Evolutionary conservation across 2,113 vertebrate genomes (phyloP), one percentile per base, ranked within the genome.

Genomic region (Anoplopoma fimbria): DNA sequence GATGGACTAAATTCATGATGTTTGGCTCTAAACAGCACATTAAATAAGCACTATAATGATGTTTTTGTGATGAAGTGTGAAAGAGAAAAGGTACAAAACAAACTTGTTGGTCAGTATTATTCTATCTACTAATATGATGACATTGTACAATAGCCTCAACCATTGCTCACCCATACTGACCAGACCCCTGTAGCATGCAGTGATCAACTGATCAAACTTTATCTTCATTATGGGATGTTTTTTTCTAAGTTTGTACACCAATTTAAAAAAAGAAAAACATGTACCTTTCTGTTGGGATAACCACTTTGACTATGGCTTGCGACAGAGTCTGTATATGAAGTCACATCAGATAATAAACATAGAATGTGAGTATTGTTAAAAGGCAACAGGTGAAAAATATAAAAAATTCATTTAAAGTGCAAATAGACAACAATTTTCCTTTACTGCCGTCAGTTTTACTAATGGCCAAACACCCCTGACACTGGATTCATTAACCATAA

Each of bases 211-310:
- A 93, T 94, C 89, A 91, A 92, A 84, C 86, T 95, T 95, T 89
- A 94, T 90, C 94, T 94, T 97, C 83, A 90, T 90, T 96, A 97
- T 97, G 97, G 97, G 98, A 98, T 95, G 92, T 96, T 79, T 89
- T 90, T 75, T 89, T 96, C 97, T 97, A 97, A 96, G 96, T 97
- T 97, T 97, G 96, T 91, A 97, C 95, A 97, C 97, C 96, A 99
- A 98, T 99, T 95, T 85, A 96, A 97, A 98, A 98, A 97, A 99
- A 96, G 96, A 98, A 99, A 96, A 99, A 98, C 97, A 98, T 99
- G 98, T 99, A 99, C 98, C 98, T 99, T 99, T 99, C 98, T 99
- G 98, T 99, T 99, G 98, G 98, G 98, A 99, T 99, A 99, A 99
- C 98, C 98, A 99, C 98, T 99, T 99, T 99, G 98, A 99, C 98